Evolutionary conservation across 1,140 invertebrate species (phyloP).

Genomic region (Leptestheria dahalacensis): DNA sequence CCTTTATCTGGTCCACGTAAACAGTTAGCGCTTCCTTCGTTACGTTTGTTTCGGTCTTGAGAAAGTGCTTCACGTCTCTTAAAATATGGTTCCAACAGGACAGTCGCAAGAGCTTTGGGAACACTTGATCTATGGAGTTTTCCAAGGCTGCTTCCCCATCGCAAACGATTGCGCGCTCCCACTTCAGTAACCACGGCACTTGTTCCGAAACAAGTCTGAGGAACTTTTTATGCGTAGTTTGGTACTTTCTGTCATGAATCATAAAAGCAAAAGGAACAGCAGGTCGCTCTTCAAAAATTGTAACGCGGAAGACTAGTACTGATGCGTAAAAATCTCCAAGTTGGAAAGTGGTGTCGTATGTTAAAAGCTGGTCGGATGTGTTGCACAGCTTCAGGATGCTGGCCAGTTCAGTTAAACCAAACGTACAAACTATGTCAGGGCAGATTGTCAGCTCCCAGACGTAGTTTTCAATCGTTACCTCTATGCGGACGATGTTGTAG

Average conservation of each 20-base stretch:
- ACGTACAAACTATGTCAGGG: background rate
- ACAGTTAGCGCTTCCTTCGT: background rate
- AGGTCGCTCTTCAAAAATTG: background rate
- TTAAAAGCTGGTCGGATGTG: background rate
- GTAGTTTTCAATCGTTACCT: background rate
- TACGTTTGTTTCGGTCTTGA: background rate
- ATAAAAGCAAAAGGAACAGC: background rate
- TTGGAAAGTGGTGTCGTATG: background rate
- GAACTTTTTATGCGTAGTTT: background rate
- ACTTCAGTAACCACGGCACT: background rate
- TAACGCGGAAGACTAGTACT: background rate
- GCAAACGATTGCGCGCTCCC: background rate
- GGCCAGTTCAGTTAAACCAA: background rate
- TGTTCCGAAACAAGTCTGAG: background rate
- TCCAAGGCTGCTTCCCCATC: background rate
- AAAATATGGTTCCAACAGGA: background rate
- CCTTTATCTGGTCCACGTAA: background rate
- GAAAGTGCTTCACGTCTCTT: background rate
- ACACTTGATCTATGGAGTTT: background rate
- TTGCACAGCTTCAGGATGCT: background rate
- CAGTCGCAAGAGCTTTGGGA: background rate
- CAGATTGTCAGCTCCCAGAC: background rate
- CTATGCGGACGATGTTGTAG: background rate
- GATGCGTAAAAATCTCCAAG: background rate
- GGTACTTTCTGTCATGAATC: background rate